These are phyloP conservation scores for Sipha flava DNA, from an alignment of 1,140 invertebrate species.

Conservation along the genomic window DNA sequence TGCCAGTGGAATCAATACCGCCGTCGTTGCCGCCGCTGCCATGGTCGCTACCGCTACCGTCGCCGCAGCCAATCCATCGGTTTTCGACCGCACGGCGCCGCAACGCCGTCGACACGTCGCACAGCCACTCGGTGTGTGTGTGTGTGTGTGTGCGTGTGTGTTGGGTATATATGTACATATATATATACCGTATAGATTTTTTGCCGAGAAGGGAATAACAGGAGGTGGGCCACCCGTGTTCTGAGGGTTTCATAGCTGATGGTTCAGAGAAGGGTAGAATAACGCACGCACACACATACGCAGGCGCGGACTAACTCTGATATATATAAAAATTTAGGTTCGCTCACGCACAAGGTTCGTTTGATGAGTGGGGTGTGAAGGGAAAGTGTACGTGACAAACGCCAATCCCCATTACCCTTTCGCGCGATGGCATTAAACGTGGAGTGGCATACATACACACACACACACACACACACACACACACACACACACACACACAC, in stretches of 20 bases:
- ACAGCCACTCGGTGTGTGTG: background rate
- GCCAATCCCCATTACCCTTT: background rate
- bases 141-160: background rate
- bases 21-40: background rate
- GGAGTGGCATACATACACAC: too few species aligned
- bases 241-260: background rate
- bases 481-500: too few species aligned
- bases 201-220: too few species aligned
- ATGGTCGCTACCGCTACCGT: background rate
- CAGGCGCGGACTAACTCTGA: too few species aligned
- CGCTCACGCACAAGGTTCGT: too few species aligned
- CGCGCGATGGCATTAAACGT: too few species aligned
- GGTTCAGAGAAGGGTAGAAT: background rate
- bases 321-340: too few species aligned
- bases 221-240: background rate
- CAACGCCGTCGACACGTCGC: background rate
- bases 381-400: background rate
- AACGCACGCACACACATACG: too few species aligned
- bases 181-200: slow-evolving; percentile 19
- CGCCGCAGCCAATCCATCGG: slow-evolving; percentile 7
- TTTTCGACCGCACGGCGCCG: slow-evolving; percentile 25
- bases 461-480: too few species aligned
- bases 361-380: background rate
- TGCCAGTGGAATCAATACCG: slow-evolving; percentile 19
- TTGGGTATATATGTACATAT: background rate